Evolutionary conservation across 1,140 invertebrate genomes (phyloP).

Genomic region (Holcopasites calliopsidis): DNA sequence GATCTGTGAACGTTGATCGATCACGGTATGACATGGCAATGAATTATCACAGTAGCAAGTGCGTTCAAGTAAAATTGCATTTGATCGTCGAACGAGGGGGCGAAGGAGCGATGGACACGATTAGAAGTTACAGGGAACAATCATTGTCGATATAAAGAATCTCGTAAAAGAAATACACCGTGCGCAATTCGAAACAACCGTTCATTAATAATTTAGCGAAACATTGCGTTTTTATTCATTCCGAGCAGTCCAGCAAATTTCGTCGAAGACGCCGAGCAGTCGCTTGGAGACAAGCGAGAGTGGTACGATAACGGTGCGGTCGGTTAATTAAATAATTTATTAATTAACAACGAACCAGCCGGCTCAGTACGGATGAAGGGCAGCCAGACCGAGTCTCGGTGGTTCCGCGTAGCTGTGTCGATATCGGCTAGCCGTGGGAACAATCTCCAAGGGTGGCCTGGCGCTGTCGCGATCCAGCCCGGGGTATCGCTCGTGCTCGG

Average conservation of each 20-base stretch:
- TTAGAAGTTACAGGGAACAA: not conserved
- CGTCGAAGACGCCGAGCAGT: constrained; percentile 24
- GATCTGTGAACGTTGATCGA: not conserved
- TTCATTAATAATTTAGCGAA: too few species aligned
- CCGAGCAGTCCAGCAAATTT: too few species aligned
- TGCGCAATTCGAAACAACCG: too few species aligned
- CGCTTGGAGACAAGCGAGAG: constrained; percentile 25
- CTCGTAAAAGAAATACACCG: too few species aligned
- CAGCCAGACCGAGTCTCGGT: constrained; percentile 79
- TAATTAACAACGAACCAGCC: constrained; percentile 53
- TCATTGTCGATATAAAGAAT: not conserved
- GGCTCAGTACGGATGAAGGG: constrained; percentile 79
- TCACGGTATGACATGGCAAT: not conserved
- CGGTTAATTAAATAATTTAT: constrained; percentile 69
- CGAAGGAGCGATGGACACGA: too few species aligned
- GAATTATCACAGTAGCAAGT: not conserved
- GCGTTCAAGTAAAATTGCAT: not conserved
- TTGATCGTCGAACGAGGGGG: too few species aligned
- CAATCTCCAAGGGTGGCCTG: constrained; percentile 75
- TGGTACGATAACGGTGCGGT: constrained; percentile 50
- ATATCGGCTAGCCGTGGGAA: constrained; percentile 76
- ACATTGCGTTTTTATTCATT: too few species aligned
- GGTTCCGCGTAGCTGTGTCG: constrained; percentile 81
- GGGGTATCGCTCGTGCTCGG: constrained; percentile 80
- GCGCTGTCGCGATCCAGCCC: constrained; percentile 81